Percentiles rank a stretch among this genome's conserved stretches.
phyloP scores from a whole-genome alignment of 1,140 invertebrate species.

The Cotesia glomerata region DNA sequence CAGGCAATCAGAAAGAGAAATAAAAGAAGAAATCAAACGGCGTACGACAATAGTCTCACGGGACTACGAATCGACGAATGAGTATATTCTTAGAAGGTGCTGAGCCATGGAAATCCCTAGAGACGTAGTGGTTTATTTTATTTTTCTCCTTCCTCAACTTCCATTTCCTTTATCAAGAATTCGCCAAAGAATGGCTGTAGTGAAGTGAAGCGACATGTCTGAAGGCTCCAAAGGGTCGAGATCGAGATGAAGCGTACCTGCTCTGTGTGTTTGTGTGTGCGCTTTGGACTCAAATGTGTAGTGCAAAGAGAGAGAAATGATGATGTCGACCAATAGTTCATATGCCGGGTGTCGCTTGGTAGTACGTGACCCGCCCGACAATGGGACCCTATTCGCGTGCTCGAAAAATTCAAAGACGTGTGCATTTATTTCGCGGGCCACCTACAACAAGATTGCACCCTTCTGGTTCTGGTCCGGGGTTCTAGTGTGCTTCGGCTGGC shows the following conservation, averaged over 20 bases:
- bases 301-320: slow-evolving; percentile 19
- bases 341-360: slow-evolving; percentile 43
- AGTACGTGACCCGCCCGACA: slow-evolving; percentile 44
- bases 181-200: not conserved
- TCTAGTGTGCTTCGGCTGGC: not conserved
- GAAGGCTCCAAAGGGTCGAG: slow-evolving; percentile 10
- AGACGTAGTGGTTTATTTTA: no score
- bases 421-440: slow-evolving; percentile 46
- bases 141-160: not conserved
- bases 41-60: slow-evolving; percentile 14
- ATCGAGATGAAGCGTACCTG: not conserved
- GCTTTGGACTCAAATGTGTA: not conserved
- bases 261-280: not conserved
- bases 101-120: slow-evolving; percentile 28
- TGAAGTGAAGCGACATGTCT: slow-evolving; percentile 1
- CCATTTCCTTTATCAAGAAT: slow-evolving; percentile 15
- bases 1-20: no score
- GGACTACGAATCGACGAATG: slow-evolving; percentile 23
- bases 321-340: slow-evolving; percentile 49
- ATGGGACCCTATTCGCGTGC: slow-evolving; percentile 34
- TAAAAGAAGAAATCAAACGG: slow-evolving; percentile 16
- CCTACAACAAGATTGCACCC: slow-evolving; percentile 37
- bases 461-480: slow-evolving; percentile 7
- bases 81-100: slow-evolving; percentile 26
- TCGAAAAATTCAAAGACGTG: slow-evolving; percentile 45